phyloP scores from a whole-genome alignment of 2,797 vertebrate genomes.

The Tapirus indicus region DNA sequence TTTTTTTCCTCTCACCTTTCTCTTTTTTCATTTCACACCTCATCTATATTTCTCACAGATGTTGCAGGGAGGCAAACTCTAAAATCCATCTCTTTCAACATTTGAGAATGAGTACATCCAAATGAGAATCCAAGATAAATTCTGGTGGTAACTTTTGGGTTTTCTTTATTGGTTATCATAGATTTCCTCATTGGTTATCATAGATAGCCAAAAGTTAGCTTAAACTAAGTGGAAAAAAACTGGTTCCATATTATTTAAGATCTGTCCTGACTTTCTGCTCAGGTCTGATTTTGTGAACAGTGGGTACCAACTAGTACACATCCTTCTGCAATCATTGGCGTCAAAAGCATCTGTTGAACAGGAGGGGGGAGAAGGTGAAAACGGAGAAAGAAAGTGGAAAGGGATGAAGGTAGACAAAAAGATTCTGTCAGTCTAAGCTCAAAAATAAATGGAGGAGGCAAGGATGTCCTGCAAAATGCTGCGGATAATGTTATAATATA shows the following conservation, averaged over 20 bases:
- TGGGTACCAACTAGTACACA: not conserved
- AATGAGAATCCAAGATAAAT: not conserved
- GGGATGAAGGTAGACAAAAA: not conserved
- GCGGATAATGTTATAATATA: not conserved
- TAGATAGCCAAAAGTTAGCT: not conserved
- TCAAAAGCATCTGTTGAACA: not conserved
- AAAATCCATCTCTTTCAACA: not conserved
- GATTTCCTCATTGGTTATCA: not conserved
- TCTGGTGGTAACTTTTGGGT: not conserved
- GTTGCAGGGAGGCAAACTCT: conserved; percentile 9
- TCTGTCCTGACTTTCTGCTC: not conserved
- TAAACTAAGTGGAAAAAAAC: not conserved
- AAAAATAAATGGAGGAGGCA: conserved; percentile 51
- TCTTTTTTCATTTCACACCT: conserved; percentile 26
- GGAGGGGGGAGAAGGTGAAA: not conserved
- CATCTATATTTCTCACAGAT: conserved; percentile 52
- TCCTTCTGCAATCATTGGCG: not conserved
- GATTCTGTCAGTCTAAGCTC: not conserved
- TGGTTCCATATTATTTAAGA: not conserved
- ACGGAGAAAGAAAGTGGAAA: not conserved
- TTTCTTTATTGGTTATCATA: not conserved
- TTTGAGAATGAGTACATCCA: not conserved
- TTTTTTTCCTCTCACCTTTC: not conserved
- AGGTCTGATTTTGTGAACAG: conserved; percentile 11
- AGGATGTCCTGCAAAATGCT: not conserved